These are phyloP conservation scores for Caenorhabditis zanzibari DNA, from an alignment of 2,888 invertebrate genomes.

Conservation along the genomic window DNA sequence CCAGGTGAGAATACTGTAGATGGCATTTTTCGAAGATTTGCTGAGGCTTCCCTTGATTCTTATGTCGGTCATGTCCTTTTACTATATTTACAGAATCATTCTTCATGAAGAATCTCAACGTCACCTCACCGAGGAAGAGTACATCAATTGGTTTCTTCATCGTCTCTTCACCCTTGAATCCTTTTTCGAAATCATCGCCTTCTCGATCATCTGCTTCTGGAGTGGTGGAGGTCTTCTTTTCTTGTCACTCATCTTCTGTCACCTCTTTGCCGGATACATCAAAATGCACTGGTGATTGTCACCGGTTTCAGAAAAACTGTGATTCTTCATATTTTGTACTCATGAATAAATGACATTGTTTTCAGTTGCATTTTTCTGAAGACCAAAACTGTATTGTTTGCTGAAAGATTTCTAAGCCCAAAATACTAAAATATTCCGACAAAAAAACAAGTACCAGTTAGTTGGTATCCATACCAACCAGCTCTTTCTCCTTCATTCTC, in stretches of 20 bases:
- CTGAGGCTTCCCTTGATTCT: too few species aligned
- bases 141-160: conserved; percentile 42
- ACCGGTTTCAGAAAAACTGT: not conserved
- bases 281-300: conserved; percentile 5
- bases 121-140: conserved; percentile 45
- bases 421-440: conserved; percentile 1
- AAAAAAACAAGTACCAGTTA: conserved; percentile 18
- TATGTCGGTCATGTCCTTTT: too few species aligned
- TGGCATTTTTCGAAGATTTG: too few species aligned
- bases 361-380: not conserved
- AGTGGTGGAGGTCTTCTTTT: conserved; percentile 44
- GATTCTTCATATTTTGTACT: not conserved
- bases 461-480: conserved; percentile 29
- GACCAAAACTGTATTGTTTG: not conserved
- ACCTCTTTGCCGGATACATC: conserved; percentile 5
- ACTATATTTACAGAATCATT: conserved; percentile 24
- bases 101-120: conserved; percentile 33
- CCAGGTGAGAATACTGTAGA: conserved; percentile 14
- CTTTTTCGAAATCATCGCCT: conserved; percentile 33
- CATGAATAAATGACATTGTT: not conserved
- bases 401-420: not conserved
- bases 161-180: conserved; percentile 36
- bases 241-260: conserved; percentile 36
- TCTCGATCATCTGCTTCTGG: conserved; percentile 46
- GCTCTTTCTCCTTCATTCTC: not conserved